phyloP scores from a whole-genome alignment of 2,113 vertebrate species.

The Rutilus rutilus region DNA sequence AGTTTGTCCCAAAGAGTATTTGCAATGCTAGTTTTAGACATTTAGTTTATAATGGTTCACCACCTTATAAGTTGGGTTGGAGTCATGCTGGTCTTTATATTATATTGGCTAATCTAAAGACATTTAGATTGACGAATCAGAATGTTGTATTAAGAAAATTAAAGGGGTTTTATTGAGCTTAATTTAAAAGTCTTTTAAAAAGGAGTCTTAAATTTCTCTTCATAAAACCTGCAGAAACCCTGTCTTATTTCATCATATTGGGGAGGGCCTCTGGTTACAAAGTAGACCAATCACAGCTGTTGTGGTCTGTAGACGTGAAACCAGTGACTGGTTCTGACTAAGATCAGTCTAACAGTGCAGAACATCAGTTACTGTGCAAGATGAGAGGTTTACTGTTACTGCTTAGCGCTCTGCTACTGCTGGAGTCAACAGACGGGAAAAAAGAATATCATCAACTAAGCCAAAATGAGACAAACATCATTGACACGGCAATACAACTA shows the following conservation, averaged over 20 bases:
- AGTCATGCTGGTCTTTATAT: too few relatives aligned
- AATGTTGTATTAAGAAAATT: too few relatives aligned
- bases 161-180: too few relatives aligned
- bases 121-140: too few relatives aligned
- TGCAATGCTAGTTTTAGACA: neutral
- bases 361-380: neutral
- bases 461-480: rapidly evolving
- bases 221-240: neutral
- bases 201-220: neutral
- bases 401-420: neutral
- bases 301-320: neutral
- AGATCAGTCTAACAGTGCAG: neutral
- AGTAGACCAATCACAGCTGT: neutral
- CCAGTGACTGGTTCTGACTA: neutral
- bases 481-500: neutral
- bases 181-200: neutral
- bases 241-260: neutral
- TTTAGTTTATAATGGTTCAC: too few relatives aligned
- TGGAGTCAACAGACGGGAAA: constrained; percentile 8
- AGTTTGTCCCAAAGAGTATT: neutral
- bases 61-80: too few relatives aligned
- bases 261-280: neutral
- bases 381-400: constrained; percentile 25
- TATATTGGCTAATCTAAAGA: too few relatives aligned
- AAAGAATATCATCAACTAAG: neutral